Conservation (phyloP, 64 coral and sea anemone species). For the Stichodactyla mertensii region DNA sequence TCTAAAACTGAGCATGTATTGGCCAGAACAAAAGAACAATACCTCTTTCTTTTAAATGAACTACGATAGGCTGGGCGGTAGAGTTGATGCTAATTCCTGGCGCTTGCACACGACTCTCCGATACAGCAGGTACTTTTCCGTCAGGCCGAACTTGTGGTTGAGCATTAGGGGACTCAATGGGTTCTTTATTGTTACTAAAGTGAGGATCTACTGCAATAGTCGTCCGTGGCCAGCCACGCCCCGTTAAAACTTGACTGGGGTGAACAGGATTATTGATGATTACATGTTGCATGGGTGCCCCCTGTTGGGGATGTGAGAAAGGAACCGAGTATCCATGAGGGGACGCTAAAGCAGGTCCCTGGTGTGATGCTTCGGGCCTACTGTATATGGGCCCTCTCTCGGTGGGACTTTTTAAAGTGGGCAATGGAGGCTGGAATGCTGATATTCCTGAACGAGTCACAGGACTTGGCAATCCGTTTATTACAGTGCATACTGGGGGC, state of each 20-base stretch:
- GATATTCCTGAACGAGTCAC: conserved; percentile 3
- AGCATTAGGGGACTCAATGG: neutral
- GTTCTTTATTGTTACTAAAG: conserved; percentile 7
- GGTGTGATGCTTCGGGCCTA: conserved; percentile 9
- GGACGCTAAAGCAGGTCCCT: neutral
- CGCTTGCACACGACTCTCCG: neutral
- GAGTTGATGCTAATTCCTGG: neutral
- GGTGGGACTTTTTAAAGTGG: conserved; percentile 19
- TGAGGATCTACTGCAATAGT: conserved; percentile 34
- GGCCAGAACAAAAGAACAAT: too few relatives aligned
- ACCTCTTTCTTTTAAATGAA: conserved; percentile 62
- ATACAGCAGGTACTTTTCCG: conserved; percentile 1
- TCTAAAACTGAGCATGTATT: too few relatives aligned
- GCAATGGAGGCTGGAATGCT: conserved; percentile 2
- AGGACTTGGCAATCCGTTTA: conserved; percentile 22
- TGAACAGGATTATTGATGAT: conserved; percentile 28
- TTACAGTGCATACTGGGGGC: neutral
- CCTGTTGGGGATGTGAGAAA: neutral
- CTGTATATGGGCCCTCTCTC: conserved; percentile 23
- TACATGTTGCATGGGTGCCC: conserved; percentile 8
- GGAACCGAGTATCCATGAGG: neutral
- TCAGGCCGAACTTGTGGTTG: conserved; percentile 33
- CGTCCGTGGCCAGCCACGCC: conserved; percentile 18
- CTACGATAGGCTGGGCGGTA: conserved; percentile 23
- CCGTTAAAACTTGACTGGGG: neutral